Evolutionary conservation across 2,797 vertebrate genomes (phyloP).

Genomic region (Podarcis siculus): DNA sequence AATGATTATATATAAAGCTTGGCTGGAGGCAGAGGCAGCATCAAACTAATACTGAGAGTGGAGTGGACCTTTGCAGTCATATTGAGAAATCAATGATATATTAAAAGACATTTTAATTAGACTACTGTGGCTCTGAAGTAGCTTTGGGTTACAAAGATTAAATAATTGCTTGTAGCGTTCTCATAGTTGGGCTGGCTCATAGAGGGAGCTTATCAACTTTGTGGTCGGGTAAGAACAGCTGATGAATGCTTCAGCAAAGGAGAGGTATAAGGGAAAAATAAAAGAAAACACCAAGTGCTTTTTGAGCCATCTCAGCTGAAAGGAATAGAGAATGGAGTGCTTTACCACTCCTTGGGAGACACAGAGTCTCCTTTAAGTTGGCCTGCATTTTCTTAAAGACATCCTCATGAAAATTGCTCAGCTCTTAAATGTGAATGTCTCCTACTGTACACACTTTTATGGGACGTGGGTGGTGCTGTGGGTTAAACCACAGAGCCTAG

Average conservation of each 20-base stretch:
- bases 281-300: slow-evolving; percentile 44
- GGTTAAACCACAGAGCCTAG: too few relatives aligned
- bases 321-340: slow-evolving; percentile 70
- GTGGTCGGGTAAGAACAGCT: slow-evolving; percentile 56
- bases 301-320: slow-evolving; percentile 61
- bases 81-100: slow-evolving; percentile 68
- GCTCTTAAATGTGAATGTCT: too few relatives aligned
- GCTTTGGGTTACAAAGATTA: slow-evolving; percentile 59
- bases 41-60: slow-evolving; percentile 23
- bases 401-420: too few relatives aligned
- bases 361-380: not conserved
- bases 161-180: slow-evolving; percentile 60
- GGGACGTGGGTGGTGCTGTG: too few relatives aligned
- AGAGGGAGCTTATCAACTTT: slow-evolving; percentile 63
- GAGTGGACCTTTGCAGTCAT: slow-evolving; percentile 46
- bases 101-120: slow-evolving; percentile 65
- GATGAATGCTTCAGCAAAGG: slow-evolving; percentile 52
- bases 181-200: slow-evolving; percentile 40
- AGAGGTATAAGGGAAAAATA: slow-evolving; percentile 51
- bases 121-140: slow-evolving; percentile 50
- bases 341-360: slow-evolving; percentile 44
- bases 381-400: too few relatives aligned
- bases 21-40: slow-evolving; percentile 16
- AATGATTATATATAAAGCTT: slow-evolving; percentile 2
- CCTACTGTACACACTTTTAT: too few relatives aligned